Evolutionary conservation across 2,797 vertebrate species (phyloP).

Genomic region (Crypturellus tataupa): DNA sequence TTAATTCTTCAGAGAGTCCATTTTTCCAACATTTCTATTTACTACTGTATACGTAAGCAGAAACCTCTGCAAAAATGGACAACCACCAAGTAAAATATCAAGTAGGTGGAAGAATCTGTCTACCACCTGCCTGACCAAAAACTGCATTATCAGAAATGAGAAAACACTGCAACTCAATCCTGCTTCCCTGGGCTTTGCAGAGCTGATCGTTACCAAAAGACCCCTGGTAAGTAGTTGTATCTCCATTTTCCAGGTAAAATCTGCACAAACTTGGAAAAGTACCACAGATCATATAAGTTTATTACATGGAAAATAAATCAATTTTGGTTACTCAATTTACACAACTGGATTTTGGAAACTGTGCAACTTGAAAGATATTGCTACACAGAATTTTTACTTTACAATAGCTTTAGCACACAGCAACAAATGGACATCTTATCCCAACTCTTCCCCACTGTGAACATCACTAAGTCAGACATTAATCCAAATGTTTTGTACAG

Average conservation of each 20-base stretch:
- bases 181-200: not conserved
- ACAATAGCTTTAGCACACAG: accelerated
- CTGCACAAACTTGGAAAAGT: not conserved
- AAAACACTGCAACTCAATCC: not conserved
- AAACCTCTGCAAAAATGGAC: not conserved
- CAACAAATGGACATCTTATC: not conserved
- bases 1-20: not conserved
- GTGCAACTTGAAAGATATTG: not conserved
- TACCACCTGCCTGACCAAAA: conserved; percentile 52
- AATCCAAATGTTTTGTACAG: not conserved
- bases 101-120: conserved; percentile 52
- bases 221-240: not conserved
- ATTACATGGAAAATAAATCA: not conserved
- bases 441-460: not conserved
- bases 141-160: conserved; percentile 25
- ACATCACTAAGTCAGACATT: not conserved
- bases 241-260: not conserved
- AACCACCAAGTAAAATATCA: conserved; percentile 23
- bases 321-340: not conserved
- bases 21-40: not conserved
- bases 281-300: not conserved
- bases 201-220: not conserved
- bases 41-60: not conserved
- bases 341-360: not conserved
- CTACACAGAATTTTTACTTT: not conserved